Percentiles rank a stretch among this genome's conserved stretches.
phyloP scores from a whole-genome alignment of 2,888 invertebrate genomes.

The Balanococcus diminutus region DNA sequence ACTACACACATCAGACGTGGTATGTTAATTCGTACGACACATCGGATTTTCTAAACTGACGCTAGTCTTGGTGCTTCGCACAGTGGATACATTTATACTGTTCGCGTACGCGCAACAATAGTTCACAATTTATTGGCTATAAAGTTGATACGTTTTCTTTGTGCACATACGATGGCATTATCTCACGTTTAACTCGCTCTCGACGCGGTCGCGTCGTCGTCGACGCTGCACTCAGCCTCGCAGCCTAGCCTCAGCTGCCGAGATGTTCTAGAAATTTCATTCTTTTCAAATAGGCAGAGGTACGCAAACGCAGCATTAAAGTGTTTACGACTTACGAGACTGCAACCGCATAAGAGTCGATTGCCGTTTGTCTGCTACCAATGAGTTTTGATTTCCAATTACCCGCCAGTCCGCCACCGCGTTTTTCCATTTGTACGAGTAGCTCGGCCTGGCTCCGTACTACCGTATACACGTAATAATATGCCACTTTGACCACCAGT shows the following conservation, averaged over 20 bases:
- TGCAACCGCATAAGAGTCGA: no score
- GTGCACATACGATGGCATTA: conserved; percentile 7
- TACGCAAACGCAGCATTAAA: no score
- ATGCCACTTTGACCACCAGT: no score
- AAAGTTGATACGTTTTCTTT: conserved; percentile 51
- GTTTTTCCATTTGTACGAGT: no score
- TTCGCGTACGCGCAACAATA: background rate
- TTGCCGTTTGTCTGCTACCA: conserved; percentile 22
- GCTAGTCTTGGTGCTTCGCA: conserved; percentile 20
- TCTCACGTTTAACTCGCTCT: conserved; percentile 24
- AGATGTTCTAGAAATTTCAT: conserved; percentile 45
- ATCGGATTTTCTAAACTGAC: conserved; percentile 36
- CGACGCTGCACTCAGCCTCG: background rate
- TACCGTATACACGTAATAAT: no score
- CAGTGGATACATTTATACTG: background rate
- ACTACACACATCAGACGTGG: conserved; percentile 23
- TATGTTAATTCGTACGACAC: conserved; percentile 51
- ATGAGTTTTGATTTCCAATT: conserved; percentile 32
- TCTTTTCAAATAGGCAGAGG: conserved; percentile 32
- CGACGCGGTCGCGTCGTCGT: background rate
- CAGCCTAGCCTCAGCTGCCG: no score
- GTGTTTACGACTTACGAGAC: no score
- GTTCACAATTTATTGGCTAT: conserved; percentile 51
- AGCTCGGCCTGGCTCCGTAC: no score
- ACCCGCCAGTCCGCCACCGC: background rate